Base-by-base conservation (phyloP, 1,140 invertebrate species). In the Calephelis nemesis region DNA sequence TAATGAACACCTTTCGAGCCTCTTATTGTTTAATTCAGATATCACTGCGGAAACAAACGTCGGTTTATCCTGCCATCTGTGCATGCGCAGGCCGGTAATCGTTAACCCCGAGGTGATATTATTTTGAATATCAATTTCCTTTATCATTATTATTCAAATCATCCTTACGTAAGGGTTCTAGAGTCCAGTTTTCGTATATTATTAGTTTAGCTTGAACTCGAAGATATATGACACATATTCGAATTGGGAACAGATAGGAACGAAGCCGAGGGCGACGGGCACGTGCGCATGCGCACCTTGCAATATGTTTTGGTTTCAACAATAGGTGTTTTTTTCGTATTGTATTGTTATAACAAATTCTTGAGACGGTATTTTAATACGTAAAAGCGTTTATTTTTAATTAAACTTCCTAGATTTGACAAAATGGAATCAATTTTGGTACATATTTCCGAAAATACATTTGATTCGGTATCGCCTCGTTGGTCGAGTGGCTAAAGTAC, bases 101-200 rank as follows among this genome's bases (percentile, higher is more conserved):
- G 89, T 91, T 91, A 90, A 91, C 89, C 89, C 87, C 81, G 87
- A 86, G 89, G 89, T 91, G 89, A 90, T 91, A 91, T 91, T 87
- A 88, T 91, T 90, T 91, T 88, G 81, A 89, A 91, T 91, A 89
- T 88, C 81, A 81, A 84, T 90, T 89, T 83, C 79, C 77, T 86
- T 85, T 83, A 79, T 81, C 75, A 84, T 83, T 88, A 85, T 84
- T 88, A 86, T 87, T 83, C 75, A 88, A 88, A 85, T 82, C 78
- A 76, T 76, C 80, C 82, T 87, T 86, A 82, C 75, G 69, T 58
- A 66, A 68, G 72, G 75, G 81, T 70, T 72, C 72, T 88, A 91
- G 77, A 80, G 87, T 86, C 76, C 78, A 88, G 70, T 89, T 89
- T 87, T 78, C 74, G 76, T 77, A 78, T 76, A 54, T 75, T 76